phyloP scores from a whole-genome alignment of 2,888 invertebrate species.

The Synergus japonicus region DNA sequence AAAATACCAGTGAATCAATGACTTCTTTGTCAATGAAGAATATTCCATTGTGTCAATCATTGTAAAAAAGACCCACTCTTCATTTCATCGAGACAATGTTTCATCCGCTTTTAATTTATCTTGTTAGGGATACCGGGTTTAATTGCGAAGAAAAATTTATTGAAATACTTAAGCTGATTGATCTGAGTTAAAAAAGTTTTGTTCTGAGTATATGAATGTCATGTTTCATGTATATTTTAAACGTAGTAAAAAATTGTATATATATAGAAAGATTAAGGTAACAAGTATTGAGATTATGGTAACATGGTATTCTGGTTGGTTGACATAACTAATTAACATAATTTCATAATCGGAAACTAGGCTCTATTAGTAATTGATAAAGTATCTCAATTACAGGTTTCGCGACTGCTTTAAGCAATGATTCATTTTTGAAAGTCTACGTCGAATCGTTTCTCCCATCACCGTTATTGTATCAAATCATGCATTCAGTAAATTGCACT shows the following conservation, averaged over 20 bases:
- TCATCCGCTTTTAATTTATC: not conserved
- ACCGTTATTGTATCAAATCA: not conserved
- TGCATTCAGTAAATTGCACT: not conserved
- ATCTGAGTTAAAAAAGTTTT: too few relatives aligned
- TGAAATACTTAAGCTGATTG: too few relatives aligned
- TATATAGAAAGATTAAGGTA: not conserved
- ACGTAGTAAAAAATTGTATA: not conserved
- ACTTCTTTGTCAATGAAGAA: conserved; percentile 10
- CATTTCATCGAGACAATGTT: not conserved
- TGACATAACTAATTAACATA: not conserved
- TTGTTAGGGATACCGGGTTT: not conserved
- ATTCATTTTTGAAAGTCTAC: not conserved
- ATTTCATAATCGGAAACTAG: conserved; percentile 12
- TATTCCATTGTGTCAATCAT: not conserved
- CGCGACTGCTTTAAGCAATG: not conserved
- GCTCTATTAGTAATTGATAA: not conserved
- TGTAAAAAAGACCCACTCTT: not conserved
- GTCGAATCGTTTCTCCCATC: not conserved
- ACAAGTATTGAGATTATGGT: not conserved
- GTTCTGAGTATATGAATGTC: too few relatives aligned
- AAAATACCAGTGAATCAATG: conserved; percentile 8
- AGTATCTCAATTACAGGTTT: not conserved
- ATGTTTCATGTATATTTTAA: not conserved
- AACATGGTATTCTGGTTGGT: not conserved
- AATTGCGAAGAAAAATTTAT: not conserved